Evolutionary conservation across 1,140 invertebrate genomes (phyloP).

Genomic region (Papilio xuthus): DNA sequence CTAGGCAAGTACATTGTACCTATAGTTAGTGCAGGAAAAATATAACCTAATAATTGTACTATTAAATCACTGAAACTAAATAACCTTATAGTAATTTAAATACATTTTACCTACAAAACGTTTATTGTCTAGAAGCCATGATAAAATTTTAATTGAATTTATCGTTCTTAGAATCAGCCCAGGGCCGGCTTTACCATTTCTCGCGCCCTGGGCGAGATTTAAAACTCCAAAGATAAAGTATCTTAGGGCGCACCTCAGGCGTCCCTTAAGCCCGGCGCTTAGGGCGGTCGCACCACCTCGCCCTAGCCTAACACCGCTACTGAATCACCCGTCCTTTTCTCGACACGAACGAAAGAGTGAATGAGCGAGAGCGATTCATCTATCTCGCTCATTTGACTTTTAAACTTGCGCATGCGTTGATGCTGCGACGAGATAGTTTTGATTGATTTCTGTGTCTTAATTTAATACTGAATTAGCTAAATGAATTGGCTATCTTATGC

Average conservation of each 20-base stretch:
- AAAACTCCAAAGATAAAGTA: too few species aligned
- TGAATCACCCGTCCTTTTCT: too few species aligned
- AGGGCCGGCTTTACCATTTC: too few species aligned
- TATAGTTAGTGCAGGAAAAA: neutral
- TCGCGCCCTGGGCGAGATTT: too few species aligned
- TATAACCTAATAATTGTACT: constrained; percentile 18
- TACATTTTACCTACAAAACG: neutral
- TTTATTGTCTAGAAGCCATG: constrained; percentile 15
- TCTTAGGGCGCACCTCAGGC: too few species aligned
- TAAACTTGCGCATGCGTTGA: neutral
- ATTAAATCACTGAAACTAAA: neutral
- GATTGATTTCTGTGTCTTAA: too few species aligned
- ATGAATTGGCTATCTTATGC: too few species aligned
- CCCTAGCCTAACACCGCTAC: too few species aligned
- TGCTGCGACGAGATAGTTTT: too few species aligned
- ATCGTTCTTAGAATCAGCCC: too few species aligned
- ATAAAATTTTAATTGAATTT: neutral
- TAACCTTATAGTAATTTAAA: neutral
- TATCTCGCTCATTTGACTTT: neutral
- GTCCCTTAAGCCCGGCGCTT: too few species aligned
- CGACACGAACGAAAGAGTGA: neutral
- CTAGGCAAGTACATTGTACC: neutral
- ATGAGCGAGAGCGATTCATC: neutral
- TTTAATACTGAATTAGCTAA: too few species aligned
- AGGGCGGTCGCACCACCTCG: neutral